A percentile compares a stretch with the other conserved stretches of the same genome.
Conservation (phyloP, 2,888 invertebrate species). For the Campoplex capitator region DNA sequence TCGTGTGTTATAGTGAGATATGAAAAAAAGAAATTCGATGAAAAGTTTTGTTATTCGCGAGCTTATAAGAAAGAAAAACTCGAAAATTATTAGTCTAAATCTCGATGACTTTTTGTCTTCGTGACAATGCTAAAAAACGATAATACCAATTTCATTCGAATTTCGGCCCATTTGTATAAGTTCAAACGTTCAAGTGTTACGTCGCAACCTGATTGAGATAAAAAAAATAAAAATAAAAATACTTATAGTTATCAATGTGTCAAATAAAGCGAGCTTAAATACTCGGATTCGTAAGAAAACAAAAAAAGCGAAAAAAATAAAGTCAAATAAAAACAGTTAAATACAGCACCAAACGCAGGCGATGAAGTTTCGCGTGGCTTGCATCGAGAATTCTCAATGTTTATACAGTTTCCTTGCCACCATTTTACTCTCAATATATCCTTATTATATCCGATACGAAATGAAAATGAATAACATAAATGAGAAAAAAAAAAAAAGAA, state of each 20-base stretch:
- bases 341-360: background rate
- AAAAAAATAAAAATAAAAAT: constrained; percentile 2
- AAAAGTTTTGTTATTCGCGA: background rate
- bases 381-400: constrained; percentile 51
- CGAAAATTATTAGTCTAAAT: background rate
- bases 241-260: constrained; percentile 23
- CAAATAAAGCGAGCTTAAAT: constrained; percentile 17
- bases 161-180: background rate
- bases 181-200: constrained; percentile 36
- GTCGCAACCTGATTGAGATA: constrained; percentile 50
- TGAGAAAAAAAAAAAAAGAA: background rate
- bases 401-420: constrained; percentile 38
- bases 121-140: background rate
- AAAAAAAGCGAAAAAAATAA: background rate
- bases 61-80: background rate
- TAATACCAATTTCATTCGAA: background rate
- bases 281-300: constrained; percentile 10
- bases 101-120: background rate
- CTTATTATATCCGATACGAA: constrained; percentile 1
- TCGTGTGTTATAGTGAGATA: background rate
- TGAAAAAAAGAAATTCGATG: background rate
- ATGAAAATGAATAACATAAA: constrained; percentile 10
- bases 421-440: constrained; percentile 18
- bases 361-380: constrained; percentile 53
- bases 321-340: background rate